A percentile compares a stretch with the other conserved stretches of the same genome.
These are phyloP conservation scores for Mesopsocus fuscifrons DNA, from an alignment of 2,888 invertebrate genomes.

Conservation along the genomic window DNA sequence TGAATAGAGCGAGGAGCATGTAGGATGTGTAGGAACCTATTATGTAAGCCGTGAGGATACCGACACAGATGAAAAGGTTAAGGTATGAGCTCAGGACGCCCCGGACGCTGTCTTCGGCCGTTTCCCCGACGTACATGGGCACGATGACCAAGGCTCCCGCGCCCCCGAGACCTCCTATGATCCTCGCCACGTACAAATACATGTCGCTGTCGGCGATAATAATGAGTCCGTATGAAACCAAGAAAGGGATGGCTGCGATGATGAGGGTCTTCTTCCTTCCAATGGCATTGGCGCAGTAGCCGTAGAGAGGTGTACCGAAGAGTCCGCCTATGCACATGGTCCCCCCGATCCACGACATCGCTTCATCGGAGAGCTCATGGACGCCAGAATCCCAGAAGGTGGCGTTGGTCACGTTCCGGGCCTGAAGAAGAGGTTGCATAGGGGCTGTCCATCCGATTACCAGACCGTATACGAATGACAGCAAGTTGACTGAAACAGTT, in stretches of 20 bases:
- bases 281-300: slow-evolving; percentile 28
- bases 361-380: slow-evolving; percentile 26
- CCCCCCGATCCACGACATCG: slow-evolving; percentile 34
- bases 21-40: slow-evolving; percentile 30
- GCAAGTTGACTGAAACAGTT: slow-evolving; percentile 29
- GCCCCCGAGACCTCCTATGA: slow-evolving; percentile 36
- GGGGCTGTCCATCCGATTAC: slow-evolving; percentile 40
- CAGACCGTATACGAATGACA: slow-evolving; percentile 34
- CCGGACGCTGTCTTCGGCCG: slow-evolving; percentile 33
- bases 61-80: slow-evolving; percentile 31
- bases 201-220: slow-evolving; percentile 26
- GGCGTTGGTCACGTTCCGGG: slow-evolving; percentile 18
- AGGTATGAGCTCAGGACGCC: slow-evolving; percentile 37
- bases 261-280: slow-evolving; percentile 35
- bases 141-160: slow-evolving; percentile 33
- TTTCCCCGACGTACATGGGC: slow-evolving; percentile 43
- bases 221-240: slow-evolving; percentile 37
- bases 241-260: slow-evolving; percentile 30
- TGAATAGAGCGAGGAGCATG: slow-evolving; percentile 28
- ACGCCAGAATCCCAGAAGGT: too few species aligned
- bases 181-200: slow-evolving; percentile 31
- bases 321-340: slow-evolving; percentile 34
- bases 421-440: slow-evolving; percentile 27
- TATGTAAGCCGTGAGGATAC: slow-evolving; percentile 30
- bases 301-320: slow-evolving; percentile 28